Evolutionary conservation across 2,113 vertebrate species (phyloP), one percentile per base, ranked within the genome.

Genomic region (Marmota flaviventris): DNA sequence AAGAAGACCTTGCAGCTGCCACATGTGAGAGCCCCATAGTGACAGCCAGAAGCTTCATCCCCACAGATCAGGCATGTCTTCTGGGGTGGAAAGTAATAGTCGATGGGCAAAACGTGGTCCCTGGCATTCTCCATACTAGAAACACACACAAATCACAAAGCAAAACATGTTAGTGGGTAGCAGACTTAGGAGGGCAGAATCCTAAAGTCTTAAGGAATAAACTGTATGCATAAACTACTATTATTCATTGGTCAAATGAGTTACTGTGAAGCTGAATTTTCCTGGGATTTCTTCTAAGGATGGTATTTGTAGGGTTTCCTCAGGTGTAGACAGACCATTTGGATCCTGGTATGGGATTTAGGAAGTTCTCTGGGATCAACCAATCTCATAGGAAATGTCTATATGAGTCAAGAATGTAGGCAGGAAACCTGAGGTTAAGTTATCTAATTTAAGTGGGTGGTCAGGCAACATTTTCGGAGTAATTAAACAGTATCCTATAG

Each of bases 1-100:
- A 99, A 99, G 99, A 99, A 99, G 96, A 99, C 99, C 96, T 99
- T 99, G 98, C 99, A 99, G 99, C 99, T 99, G 82, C 99, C 99
- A 53, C 99, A 99, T 11, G 99, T 99, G 96, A 99, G 99, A 0
- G 99, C 99, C 58, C 99, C 99, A 0, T 99, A 99, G 97, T 99
- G 99, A 98, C 99, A 99, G 42, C 99, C 99, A 1, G 99, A 99
- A 0, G 99, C 99, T 98, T 99, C 99, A 56, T 99, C 99, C 1
- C 99, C 99, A 93, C 99, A 99, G 98, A 99, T 99, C 94, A 99
- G 98, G 91, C 99, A 99, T 11, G 98, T 99, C 98, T 99, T 99
- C 96, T 99, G 99, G 6, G 99, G 99, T 18, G 99, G 99, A 83
- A 99, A 99, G 98, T 99, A 99, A 98, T 99, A 99, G 97, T 99